Evolutionary conservation across 2,113 vertebrate genomes (phyloP).

Genomic region (Mellivora capensis): DNA sequence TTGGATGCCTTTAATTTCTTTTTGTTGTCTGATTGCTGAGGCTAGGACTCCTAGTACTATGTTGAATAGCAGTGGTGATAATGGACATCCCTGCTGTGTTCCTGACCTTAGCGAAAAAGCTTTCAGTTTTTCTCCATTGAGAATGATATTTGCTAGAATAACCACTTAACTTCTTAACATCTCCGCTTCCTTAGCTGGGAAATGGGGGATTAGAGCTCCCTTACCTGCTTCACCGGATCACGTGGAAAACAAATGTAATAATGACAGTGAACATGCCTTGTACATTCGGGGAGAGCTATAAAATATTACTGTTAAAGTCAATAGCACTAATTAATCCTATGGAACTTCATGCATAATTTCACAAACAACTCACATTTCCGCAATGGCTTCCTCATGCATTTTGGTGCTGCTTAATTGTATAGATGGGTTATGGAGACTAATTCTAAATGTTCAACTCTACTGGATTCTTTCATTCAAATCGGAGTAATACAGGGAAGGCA

Average conservation of each 20-base stretch:
- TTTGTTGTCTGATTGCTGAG: no score
- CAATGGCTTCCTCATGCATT: neutral
- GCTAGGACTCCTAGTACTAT: no score
- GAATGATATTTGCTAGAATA: no score
- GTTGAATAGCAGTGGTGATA: no score
- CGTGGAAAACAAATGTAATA: neutral
- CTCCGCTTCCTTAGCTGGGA: neutral
- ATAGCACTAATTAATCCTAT: fast-evolving
- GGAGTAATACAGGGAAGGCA: neutral
- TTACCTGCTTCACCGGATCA: neutral
- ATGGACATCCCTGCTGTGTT: no score
- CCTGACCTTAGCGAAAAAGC: no score
- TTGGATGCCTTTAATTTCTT: no score
- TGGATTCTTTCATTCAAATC: neutral
- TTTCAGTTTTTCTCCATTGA: no score
- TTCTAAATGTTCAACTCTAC: neutral
- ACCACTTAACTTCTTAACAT: neutral
- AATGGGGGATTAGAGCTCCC: neutral
- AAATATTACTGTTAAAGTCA: neutral
- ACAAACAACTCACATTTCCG: neutral
- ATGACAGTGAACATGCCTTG: neutral
- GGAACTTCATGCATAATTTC: neutral
- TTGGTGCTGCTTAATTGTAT: neutral
- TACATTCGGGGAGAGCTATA: neutral
- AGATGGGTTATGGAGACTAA: neutral